Evolutionary conservation across 2,888 invertebrate genomes (phyloP).

Genomic region (Nephrotoma flavescens): DNA sequence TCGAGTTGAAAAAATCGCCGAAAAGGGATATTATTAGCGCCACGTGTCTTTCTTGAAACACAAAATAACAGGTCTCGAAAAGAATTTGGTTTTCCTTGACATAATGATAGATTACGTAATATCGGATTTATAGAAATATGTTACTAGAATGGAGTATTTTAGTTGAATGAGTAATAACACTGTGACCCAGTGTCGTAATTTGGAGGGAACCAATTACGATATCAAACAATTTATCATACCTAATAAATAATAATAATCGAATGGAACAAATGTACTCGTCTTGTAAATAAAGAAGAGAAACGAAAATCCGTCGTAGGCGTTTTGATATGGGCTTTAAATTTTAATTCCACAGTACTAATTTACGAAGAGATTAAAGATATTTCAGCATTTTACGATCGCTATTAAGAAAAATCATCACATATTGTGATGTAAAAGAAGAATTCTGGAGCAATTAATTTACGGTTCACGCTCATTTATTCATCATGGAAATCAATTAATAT

Average conservation of each 20-base stretch:
- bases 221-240: neutral
- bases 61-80: neutral
- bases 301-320: neutral
- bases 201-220: neutral
- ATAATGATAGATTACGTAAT: neutral
- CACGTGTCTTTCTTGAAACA: neutral
- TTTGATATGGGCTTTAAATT: neutral
- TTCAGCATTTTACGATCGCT: neutral
- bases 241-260: neutral
- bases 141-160: neutral
- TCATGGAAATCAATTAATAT: neutral
- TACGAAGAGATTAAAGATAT: neutral
- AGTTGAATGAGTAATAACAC: neutral
- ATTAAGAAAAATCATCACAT: neutral
- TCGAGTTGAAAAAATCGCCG: neutral
- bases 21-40: neutral
- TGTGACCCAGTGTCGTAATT: neutral
- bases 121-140: neutral
- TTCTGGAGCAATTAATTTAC: neutral
- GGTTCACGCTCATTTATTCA: neutral
- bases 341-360: neutral
- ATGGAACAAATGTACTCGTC: neutral
- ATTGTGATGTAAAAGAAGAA: neutral
- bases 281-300: neutral
- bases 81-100: neutral